These are phyloP conservation scores for Etheostoma perlongum DNA, from an alignment of 2,797 vertebrate species.

Conservation along the genomic window DNA sequence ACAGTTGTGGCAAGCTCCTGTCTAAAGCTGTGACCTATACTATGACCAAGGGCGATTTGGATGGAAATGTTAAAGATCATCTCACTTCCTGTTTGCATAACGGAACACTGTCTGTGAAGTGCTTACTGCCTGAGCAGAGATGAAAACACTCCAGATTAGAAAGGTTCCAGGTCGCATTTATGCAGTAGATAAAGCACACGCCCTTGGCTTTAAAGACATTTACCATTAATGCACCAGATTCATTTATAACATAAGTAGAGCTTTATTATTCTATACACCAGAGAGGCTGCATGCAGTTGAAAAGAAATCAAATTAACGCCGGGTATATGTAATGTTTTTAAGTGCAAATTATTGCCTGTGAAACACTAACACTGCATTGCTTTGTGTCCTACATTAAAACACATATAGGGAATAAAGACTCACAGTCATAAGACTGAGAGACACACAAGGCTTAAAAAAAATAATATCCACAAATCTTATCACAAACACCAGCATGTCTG, in stretches of 20 bases:
- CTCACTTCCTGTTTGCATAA: constrained; percentile 21
- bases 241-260: constrained; percentile 21
- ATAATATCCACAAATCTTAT: constrained; percentile 27
- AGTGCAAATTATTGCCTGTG: constrained; percentile 33
- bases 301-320: constrained; percentile 33
- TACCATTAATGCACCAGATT: constrained; percentile 21
- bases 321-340: constrained; percentile 22
- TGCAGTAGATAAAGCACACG: neutral
- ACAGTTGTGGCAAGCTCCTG: constrained; percentile 18
- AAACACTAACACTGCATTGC: constrained; percentile 7
- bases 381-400: constrained; percentile 23
- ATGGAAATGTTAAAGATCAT: constrained; percentile 26
- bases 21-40: constrained; percentile 22
- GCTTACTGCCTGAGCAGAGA: constrained; percentile 2
- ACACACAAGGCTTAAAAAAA: constrained; percentile 31
- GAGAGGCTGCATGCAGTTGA: neutral
- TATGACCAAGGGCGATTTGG: neutral
- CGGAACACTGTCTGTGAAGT: constrained; percentile 13
- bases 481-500: constrained; percentile 17
- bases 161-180: constrained; percentile 7
- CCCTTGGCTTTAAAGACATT: constrained; percentile 33
- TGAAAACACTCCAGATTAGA: constrained; percentile 33
- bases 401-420: constrained; percentile 3
- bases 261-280: constrained; percentile 28
- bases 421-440: neutral